phyloP scores from a whole-genome alignment of 2,113 vertebrate species.

The Anthoscopus minutus region DNA sequence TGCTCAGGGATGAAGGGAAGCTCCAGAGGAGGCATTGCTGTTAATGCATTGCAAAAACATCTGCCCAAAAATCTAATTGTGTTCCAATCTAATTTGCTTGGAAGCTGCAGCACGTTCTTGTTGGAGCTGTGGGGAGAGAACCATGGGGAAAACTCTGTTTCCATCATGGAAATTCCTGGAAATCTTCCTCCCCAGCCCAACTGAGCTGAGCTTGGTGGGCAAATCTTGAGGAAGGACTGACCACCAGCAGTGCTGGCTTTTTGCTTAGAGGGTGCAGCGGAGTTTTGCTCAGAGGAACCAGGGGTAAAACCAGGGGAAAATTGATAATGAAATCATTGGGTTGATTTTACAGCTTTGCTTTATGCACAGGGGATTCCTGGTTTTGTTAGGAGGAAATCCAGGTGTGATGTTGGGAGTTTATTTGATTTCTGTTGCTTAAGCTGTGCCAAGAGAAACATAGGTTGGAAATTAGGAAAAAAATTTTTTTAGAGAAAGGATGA shows the following conservation, averaged over 20 bases:
- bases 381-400: not conserved
- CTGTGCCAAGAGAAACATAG: no score
- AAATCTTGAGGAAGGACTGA: not conserved
- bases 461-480: no score
- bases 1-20: not conserved
- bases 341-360: not conserved
- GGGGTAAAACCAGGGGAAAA: not conserved
- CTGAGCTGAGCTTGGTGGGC: not conserved
- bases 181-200: not conserved
- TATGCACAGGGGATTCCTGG: accelerated
- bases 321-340: not conserved
- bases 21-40: not conserved
- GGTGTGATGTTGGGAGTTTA: not conserved
- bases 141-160: not conserved
- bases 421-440: not conserved
- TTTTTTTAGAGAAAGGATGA: no score
- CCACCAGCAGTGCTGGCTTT: not conserved
- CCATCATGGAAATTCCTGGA: not conserved
- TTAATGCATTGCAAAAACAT: not conserved
- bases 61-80: not conserved
- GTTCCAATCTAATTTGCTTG: not conserved
- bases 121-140: not conserved
- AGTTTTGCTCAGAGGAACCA: not conserved
- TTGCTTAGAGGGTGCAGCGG: not conserved
- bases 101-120: not conserved